A percentile compares a stretch with the other conserved stretches of the same genome.
Conservation (phyloP, 2,888 invertebrate species). For the Phytoseiulus persimilis region DNA sequence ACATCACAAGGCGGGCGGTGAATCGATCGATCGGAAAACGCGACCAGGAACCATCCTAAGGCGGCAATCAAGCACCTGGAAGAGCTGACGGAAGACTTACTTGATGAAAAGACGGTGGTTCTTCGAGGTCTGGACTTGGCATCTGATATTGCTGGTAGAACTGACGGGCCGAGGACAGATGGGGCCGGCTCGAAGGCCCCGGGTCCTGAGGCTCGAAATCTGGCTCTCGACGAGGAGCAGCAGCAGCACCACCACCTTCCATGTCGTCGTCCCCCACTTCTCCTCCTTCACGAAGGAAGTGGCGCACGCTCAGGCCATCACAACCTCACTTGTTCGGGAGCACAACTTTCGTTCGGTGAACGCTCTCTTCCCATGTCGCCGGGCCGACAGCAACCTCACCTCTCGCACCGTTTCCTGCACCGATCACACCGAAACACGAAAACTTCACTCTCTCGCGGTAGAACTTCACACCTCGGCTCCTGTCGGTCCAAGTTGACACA, state of each 20-base stretch:
- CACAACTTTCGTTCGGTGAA: not conserved
- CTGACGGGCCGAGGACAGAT: slow-evolving; percentile 20
- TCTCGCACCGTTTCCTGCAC: not conserved
- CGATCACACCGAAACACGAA: not conserved
- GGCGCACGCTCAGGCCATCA: not conserved
- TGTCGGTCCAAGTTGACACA: not conserved
- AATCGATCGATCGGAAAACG: not conserved
- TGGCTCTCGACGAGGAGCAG: not conserved
- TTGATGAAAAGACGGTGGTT: slow-evolving; percentile 26
- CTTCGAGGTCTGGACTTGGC: slow-evolving; percentile 22
- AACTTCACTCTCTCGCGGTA: not conserved
- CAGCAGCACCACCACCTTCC: not conserved
- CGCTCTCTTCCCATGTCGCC: not conserved
- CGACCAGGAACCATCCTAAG: not conserved
- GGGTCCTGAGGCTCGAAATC: slow-evolving; percentile 30
- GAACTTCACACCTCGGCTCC: not conserved
- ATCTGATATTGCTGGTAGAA: slow-evolving; percentile 24
- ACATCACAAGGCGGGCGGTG: not conserved
- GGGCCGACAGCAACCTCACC: not conserved
- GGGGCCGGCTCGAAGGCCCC: slow-evolving; percentile 33
- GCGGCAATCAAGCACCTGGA: not conserved
- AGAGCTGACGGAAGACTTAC: not conserved
- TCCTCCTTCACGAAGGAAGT: not conserved
- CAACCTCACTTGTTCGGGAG: not conserved
- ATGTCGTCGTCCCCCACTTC: not conserved